Conservation (phyloP, 2,888 invertebrate genomes). For the Drosophila buzzatii region DNA sequence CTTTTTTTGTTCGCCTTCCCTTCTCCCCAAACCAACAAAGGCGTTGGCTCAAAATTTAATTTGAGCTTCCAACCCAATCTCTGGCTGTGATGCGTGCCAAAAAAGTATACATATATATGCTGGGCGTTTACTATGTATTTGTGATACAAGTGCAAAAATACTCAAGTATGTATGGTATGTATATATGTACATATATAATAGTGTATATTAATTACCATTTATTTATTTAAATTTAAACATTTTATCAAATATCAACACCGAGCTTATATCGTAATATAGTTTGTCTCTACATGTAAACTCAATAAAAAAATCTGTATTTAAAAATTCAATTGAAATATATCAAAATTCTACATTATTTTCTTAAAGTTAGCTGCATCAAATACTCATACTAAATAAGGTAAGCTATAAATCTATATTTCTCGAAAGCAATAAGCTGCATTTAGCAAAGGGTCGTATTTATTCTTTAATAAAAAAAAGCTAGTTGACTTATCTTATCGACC, state of each 20-base stretch:
- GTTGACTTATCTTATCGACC: slow-evolving; percentile 37
- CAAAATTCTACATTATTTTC: too few species aligned
- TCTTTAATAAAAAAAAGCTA: neutral
- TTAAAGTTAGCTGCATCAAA: neutral
- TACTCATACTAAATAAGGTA: neutral
- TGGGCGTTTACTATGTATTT: slow-evolving; percentile 5
- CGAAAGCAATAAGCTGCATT: neutral
- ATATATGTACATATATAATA: too few species aligned
- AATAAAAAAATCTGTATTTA: too few species aligned
- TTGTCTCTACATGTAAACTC: too few species aligned
- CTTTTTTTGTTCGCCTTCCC: slow-evolving; percentile 1
- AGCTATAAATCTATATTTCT: neutral
- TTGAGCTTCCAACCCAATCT: slow-evolving; percentile 55
- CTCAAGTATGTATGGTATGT: too few species aligned
- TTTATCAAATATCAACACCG: neutral
- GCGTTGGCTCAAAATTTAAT: slow-evolving; percentile 64
- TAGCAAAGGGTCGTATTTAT: slow-evolving; percentile 6
- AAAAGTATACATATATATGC: slow-evolving; percentile 13
- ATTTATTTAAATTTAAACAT: neutral
- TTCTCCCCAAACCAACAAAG: neutral
- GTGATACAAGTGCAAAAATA: slow-evolving; percentile 4
- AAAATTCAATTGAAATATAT: too few species aligned
- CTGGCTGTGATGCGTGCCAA: slow-evolving; percentile 61
- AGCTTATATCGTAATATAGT: too few species aligned
- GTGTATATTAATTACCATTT: too few species aligned